phyloP scores from a whole-genome alignment of 2,888 invertebrate genomes.

The Ennomos erosarius region DNA sequence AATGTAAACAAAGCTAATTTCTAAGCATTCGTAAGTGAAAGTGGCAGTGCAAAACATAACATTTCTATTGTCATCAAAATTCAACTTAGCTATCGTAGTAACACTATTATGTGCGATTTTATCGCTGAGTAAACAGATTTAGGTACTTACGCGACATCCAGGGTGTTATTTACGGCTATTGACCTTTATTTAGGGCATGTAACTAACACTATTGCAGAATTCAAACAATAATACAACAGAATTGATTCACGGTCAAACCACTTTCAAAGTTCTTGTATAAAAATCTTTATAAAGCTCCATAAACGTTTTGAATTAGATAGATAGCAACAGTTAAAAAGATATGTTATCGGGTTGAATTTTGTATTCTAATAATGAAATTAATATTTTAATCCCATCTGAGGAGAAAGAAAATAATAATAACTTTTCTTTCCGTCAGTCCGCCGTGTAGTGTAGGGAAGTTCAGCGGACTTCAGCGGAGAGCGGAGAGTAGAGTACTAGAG shows the following conservation, averaged over 20 bases:
- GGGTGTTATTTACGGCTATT: conserved; percentile 50
- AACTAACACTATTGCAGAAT: conserved; percentile 46
- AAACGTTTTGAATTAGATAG: no score
- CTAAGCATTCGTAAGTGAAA: conserved; percentile 17
- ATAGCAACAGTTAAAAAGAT: no score
- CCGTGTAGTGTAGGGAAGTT: no score
- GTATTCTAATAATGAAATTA: no score
- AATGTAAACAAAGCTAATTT: conserved; percentile 13
- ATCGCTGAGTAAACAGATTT: conserved; percentile 9
- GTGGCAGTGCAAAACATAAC: conserved; percentile 1
- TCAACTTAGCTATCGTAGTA: neutral
- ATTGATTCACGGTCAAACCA: conserved; percentile 28
- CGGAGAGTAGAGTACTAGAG: no score
- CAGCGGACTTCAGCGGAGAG: no score
- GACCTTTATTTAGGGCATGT: conserved; percentile 66
- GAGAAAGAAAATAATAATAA: no score
- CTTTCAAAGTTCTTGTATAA: conserved; percentile 3
- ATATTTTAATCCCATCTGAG: no score
- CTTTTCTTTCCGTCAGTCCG: no score
- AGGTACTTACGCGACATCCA: conserved; percentile 45
- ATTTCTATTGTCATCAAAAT: neutral
- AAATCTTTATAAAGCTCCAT: no score
- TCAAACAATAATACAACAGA: conserved; percentile 43
- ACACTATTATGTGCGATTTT: neutral
- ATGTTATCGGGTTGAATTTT: no score